Evolutionary conservation across 2,797 vertebrate species (phyloP).

Genomic region (Phoeniculus purpureus): DNA sequence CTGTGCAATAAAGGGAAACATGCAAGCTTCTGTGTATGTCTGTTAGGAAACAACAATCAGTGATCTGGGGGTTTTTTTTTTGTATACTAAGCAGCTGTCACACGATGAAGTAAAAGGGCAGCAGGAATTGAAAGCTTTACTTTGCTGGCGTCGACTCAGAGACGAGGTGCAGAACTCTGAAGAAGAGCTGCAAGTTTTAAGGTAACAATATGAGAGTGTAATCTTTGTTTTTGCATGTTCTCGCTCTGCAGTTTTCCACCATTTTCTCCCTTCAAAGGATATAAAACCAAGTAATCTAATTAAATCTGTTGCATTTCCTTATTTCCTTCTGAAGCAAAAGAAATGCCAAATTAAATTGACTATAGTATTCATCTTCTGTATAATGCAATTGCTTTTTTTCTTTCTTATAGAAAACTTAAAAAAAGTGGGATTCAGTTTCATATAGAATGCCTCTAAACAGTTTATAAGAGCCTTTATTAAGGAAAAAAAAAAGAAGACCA

Average conservation of each 20-base stretch:
- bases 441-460: conserved; percentile 38
- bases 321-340: conserved; percentile 53
- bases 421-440: conserved; percentile 1
- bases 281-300: not conserved
- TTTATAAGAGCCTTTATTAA: conserved; percentile 36
- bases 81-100: conserved; percentile 78
- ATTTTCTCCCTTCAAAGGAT: not conserved
- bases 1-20: not conserved
- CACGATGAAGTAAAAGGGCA: conserved; percentile 79
- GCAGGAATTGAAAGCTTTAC: conserved; percentile 86
- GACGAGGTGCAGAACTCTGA: conserved; percentile 90
- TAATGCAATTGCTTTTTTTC: conserved; percentile 13
- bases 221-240: not conserved
- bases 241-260: not conserved
- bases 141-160: conserved; percentile 88
- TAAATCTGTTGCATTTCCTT: conserved; percentile 17
- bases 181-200: conserved; percentile 91
- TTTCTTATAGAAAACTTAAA: conserved; percentile 28
- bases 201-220: conserved; percentile 75
- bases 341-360: not conserved
- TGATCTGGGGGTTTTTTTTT: not conserved
- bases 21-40: not conserved
- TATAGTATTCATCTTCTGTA: not conserved
- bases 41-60: not conserved
- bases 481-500: not conserved